A percentile compares a stretch with the other conserved stretches of the same genome.
phyloP scores from a whole-genome alignment of 2,113 vertebrate species.

The Xenus cinereus region DNA sequence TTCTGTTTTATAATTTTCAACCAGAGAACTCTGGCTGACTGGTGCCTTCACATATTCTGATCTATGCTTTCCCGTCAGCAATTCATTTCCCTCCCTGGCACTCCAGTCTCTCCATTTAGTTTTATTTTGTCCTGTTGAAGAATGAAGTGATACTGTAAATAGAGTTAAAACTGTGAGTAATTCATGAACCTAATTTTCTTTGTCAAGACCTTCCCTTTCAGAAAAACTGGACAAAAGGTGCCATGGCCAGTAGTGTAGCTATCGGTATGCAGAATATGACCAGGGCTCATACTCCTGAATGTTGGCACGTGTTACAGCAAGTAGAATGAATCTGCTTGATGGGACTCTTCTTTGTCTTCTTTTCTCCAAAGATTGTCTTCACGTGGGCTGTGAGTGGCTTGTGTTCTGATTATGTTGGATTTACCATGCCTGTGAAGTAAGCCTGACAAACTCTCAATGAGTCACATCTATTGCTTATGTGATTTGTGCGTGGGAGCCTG shows the following conservation, averaged over 20 bases:
- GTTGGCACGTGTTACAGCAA: background rate
- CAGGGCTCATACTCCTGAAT: background rate
- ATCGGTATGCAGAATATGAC: background rate
- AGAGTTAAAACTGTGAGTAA: background rate
- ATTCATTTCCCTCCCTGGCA: background rate
- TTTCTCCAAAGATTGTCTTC: background rate
- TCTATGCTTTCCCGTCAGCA: background rate
- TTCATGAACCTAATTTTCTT: background rate
- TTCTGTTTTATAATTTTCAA: background rate
- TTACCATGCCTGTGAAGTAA: background rate
- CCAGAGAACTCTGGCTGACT: background rate
- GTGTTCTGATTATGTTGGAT: background rate
- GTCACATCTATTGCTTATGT: background rate
- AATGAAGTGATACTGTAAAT: background rate
- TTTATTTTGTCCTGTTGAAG: background rate
- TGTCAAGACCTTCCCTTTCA: background rate
- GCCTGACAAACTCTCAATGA: background rate
- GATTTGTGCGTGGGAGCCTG: accelerated
- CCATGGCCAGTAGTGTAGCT: background rate
- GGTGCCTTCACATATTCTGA: background rate
- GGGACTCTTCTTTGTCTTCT: background rate
- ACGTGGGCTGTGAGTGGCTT: background rate
- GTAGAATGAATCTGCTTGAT: background rate
- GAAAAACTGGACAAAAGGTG: background rate
- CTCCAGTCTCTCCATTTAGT: background rate